Evolutionary conservation across 2,113 vertebrate genomes (phyloP), one percentile per base, ranked within the genome.

Genomic region (Psephotus haematonotus): DNA sequence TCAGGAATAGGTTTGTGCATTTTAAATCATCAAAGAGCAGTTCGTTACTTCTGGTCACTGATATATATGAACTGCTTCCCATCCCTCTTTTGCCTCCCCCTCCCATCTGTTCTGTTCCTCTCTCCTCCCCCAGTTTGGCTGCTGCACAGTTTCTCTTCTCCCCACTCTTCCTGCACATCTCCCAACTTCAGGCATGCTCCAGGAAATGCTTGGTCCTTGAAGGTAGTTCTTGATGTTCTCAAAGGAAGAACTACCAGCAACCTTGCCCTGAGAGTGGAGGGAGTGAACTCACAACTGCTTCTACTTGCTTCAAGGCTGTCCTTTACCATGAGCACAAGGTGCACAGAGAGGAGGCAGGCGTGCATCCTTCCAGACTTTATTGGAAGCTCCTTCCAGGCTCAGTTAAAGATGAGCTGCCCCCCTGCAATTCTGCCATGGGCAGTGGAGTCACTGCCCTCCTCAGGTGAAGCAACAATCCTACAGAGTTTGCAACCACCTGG

Each of bases 71-170:
- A 77, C 67, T n/a, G 63, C 90, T 77, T 95, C 85, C 92, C 64
- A 93, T 76, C 55, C 75, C 82, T 85, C 91, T 69, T 90, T 71
- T 0, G 18, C 82, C 75, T 92, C 95, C 92, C 49, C 75, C 92
- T 93, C 55, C 94, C 92, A 95, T 96, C 93, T 97, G 95, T 75
- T 95, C 89, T n/a, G 39, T 41, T 91, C 87, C 93, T 79, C 28
- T 69, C 79, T 94, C 84, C 67, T 94, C 93, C 91, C 74, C 37
- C 93, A 70, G 59, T 76, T 70, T 82, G 90, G 82, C 92, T 93
- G 75, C 87, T 72, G 53, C 67, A 71, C 37, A 44, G 63, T 64
- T 74, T 69, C 68, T 87, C 50, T 77, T 74, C 47, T 90, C 87
- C 69, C 77, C 39, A 25, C 24, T 69, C 70, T 62, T 65, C 70